Evolutionary conservation across 2,888 invertebrate species (phyloP).

Genomic region (Scaptomyza cyrtandrae): DNA sequence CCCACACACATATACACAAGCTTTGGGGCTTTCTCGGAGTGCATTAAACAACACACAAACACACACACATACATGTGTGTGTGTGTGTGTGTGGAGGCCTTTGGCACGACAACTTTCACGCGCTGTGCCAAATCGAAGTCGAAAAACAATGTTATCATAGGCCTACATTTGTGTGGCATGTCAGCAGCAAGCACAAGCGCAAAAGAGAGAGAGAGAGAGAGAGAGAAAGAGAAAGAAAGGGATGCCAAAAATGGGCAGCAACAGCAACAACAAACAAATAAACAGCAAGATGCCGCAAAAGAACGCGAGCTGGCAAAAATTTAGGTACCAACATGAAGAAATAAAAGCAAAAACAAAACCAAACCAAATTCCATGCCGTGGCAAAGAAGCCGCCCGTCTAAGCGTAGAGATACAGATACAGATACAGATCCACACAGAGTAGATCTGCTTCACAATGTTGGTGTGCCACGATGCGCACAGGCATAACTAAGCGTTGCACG

Average conservation of each 20-base stretch:
- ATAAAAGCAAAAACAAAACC: constrained; percentile 21
- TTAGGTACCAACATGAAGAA: constrained; percentile 58
- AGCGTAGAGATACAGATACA: constrained; percentile 50
- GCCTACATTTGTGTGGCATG: constrained; percentile 74
- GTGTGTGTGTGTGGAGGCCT: constrained; percentile 32
- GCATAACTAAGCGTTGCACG: constrained; percentile 76
- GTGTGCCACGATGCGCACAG: constrained; percentile 21
- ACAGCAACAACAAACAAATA: constrained; percentile 28
- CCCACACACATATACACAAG: background rate
- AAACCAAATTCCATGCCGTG: constrained; percentile 62
- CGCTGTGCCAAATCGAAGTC: constrained; percentile 44
- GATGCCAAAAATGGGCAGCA: constrained; percentile 20
- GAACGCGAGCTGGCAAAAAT: constrained; percentile 52
- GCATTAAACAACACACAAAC: constrained; percentile 31
- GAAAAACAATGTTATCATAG: constrained; percentile 75
- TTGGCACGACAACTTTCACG: constrained; percentile 71
- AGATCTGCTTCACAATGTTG: constrained; percentile 34
- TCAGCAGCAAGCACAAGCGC: background rate
- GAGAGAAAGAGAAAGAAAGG: too few species aligned
- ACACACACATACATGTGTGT: constrained; percentile 4
- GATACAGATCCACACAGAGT: constrained; percentile 37
- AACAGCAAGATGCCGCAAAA: constrained; percentile 50
- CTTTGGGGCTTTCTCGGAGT: constrained; percentile 40
- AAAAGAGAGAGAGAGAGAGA: background rate
- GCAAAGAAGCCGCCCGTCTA: constrained; percentile 71